Evolutionary conservation across 2,797 vertebrate species (phyloP).

Genomic region (Tapera naevia): DNA sequence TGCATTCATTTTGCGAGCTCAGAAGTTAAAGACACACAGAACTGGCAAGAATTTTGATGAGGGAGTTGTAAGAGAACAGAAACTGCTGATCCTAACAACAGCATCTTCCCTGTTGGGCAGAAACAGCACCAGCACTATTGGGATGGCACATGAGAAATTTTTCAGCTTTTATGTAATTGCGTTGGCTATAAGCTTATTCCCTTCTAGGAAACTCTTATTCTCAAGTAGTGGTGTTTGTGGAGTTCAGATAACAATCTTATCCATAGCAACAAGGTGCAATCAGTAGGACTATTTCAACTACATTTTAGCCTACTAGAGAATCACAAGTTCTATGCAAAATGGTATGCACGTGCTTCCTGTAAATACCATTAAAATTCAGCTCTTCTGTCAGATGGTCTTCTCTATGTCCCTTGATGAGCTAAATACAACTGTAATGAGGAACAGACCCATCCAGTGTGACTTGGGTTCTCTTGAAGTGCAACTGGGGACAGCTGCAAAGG

Average conservation of each 20-base stretch:
- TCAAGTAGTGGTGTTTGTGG: too few relatives aligned
- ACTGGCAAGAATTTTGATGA: not conserved
- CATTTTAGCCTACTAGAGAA: not conserved
- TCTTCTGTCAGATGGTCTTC: constrained; percentile 1
- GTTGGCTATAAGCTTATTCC: not conserved
- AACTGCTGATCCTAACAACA: not conserved
- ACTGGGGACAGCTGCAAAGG: constrained; percentile 25
- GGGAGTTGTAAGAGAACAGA: not conserved
- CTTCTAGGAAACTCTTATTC: not conserved
- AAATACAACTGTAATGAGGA: constrained; percentile 36
- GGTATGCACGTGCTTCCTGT: not conserved
- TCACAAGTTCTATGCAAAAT: not conserved
- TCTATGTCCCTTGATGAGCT: not conserved
- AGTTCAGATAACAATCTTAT: not conserved
- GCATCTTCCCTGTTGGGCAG: not conserved
- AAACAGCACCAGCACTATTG: not conserved
- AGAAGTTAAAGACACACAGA: not conserved
- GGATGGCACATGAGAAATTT: not conserved
- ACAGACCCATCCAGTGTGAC: constrained; percentile 6
- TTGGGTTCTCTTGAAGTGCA: not conserved
- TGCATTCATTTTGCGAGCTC: not conserved
- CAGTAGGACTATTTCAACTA: not conserved
- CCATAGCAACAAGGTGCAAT: not conserved
- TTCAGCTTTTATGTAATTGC: not conserved
- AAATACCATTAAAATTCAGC: not conserved